Base-by-base conservation (phyloP, 1,140 invertebrate genomes). In the Drosophila lini region DNA sequence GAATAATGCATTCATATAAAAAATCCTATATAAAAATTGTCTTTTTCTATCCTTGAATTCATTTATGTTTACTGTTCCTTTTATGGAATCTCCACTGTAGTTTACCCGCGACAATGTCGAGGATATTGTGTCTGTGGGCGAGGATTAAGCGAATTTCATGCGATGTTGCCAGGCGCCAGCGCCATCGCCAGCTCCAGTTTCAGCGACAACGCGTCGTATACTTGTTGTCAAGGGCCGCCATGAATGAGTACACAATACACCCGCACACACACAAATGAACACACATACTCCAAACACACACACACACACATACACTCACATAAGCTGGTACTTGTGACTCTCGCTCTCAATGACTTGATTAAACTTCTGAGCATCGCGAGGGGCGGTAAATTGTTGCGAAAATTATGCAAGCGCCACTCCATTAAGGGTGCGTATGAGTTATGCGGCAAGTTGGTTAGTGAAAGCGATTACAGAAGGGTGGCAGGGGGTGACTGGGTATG, bases 381-480 rank as follows among this genome's bases (percentile, higher is more conserved):
- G 45, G 56, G 40, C 25, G 25, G 5, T 3, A 47, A 59, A 80
- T 77, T 81, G 79, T 76, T 80, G 59, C 74, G 77, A 59, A 81
- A 86, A 86, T 86, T 88, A 88, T 88, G 79, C 80, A 74, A 74
- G 81, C 62, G 74, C 57, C 74, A 88, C 83, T 88, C 74, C 76
- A 88, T 86, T 76, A 73, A 80, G 34, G 67, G 78, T 65, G 75
- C 80, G 76, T 75, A 81, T 79, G 70, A 78, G 73, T 68, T 74
- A 81, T 68, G 64, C 71, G 78, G 58, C 45, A 53, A 64, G 59
- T 64, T 71, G 48, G 74, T 76, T 44, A 59, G 74, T 52, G 71
- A 65, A 74, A 75, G 74, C 57, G 62, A 62, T 58, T 71, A 34
- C 45, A 48, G 52, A 28, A 45, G 8, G 13, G 32, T 2, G 25